Conservation (phyloP, 2,113 vertebrate species). For the Excalfactoria chinensis region DNA sequence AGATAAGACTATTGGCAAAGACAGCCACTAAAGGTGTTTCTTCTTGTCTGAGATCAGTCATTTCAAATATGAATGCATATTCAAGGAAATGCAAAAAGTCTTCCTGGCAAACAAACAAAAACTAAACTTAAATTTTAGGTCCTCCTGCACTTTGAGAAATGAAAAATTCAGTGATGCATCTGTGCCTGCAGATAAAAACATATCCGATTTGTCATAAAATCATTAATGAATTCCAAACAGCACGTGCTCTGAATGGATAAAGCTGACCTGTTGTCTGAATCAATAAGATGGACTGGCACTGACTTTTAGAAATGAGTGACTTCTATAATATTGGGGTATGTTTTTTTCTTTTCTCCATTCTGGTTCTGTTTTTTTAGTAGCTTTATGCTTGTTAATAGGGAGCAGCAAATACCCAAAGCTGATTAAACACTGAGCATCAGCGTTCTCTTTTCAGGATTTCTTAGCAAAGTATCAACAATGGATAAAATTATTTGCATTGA, state of each 20-base stretch:
- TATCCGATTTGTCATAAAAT: slow-evolving; percentile 27
- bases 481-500: not conserved
- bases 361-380: not conserved
- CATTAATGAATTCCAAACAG: not conserved
- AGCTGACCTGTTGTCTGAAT: not conserved
- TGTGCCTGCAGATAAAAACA: slow-evolving; percentile 20
- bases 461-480: not conserved
- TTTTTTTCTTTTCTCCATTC: not conserved
- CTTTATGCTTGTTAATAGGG: not conserved
- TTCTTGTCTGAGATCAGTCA: not conserved
- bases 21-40: not conserved
- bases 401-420: not conserved
- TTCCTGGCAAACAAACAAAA: not conserved
- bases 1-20: not conserved
- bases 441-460: slow-evolving; percentile 8
- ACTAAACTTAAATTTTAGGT: not conserved
- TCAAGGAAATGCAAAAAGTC: not conserved
- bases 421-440: not conserved
- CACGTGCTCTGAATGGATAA: not conserved
- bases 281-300: slow-evolving; percentile 16
- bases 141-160: not conserved
- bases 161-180: not conserved
- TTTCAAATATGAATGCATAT: not conserved
- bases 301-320: not conserved
- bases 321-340: not conserved